Base-by-base conservation (phyloP, 2,888 invertebrate species). In the Caradrina clavipalpis region DNA sequence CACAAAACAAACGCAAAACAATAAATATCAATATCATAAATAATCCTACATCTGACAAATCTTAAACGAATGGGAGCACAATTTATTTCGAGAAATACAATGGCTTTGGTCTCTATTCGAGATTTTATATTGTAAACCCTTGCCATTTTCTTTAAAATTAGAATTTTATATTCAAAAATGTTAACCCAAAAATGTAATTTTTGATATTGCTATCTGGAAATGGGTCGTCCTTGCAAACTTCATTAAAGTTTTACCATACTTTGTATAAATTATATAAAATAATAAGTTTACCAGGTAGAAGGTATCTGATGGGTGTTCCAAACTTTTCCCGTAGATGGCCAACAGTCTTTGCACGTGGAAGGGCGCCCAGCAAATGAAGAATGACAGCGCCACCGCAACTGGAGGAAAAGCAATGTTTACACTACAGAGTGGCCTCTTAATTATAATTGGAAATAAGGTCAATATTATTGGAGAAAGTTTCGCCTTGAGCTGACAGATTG, bases 331-430 rank as follows among this genome's bases (percentile, higher is more conserved):
- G 86, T 98, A 98, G 69, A 98, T 97, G 0, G 98, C 98, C 89
- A 98, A 96, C 50, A 99, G 96, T 62, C 99, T 96, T 92, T 99
- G 99, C 15, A 98, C 98, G 94, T 99, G 99, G 92, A 99, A 99
- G 1, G 99, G 99, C 7, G 98, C 98, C 98, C 98, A 98, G 92
- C 98, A 98, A 72, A 98, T 96, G 93, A 98, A 98, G 92, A 97
- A 97, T 10, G 98, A 98, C 88, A 98, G 97, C 80, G 98, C 98
- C 77, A 98, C 97, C 75, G 98, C 98, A 93, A 98, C 98, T 97
- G 97, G 19, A 54, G 56, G n/a, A n/a, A 73, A 73, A 86, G 59
- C 74, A 76, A 78, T 53, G 55, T 59, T 63, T 66, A 60, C 19
- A 51, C 4, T 57, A 45, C 26, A 1, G 17, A 64, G 31, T 26